Percentiles rank a stretch among this genome's conserved stretches.
Evolutionary conservation across 1,140 invertebrate genomes (phyloP).

Genomic region (Trypoxylus dichotomus): DNA sequence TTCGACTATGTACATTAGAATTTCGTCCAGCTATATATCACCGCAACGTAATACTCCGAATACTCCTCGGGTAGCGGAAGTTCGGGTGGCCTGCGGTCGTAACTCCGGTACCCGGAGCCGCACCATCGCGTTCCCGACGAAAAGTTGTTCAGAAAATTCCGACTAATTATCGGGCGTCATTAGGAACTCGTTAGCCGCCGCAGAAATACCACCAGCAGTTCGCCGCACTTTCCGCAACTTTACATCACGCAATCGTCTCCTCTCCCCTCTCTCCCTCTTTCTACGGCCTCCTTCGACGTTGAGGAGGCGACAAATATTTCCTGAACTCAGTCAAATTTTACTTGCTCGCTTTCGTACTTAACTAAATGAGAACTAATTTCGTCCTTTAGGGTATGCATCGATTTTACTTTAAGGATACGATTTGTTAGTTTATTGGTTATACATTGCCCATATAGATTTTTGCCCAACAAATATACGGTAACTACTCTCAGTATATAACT

Average conservation of each 20-base stretch:
- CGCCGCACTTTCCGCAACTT: slow-evolving; percentile 5
- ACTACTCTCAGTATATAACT: no score
- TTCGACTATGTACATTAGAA: background rate
- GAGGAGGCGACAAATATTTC: slow-evolving; percentile 11
- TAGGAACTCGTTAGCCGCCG: slow-evolving; percentile 18
- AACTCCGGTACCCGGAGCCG: background rate
- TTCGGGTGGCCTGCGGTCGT: slow-evolving; percentile 3
- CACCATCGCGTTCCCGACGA: background rate
- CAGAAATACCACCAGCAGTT: background rate
- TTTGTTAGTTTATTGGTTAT: background rate
- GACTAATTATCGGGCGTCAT: slow-evolving; percentile 24
- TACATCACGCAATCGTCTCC: background rate
- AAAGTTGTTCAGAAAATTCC: slow-evolving; percentile 24
- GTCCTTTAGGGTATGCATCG: background rate
- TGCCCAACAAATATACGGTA: no score
- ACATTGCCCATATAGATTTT: no score
- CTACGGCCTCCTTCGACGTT: background rate
- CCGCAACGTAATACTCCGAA: background rate
- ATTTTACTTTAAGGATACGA: background rate
- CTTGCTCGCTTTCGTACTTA: background rate
- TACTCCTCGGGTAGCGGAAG: background rate
- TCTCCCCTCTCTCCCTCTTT: background rate
- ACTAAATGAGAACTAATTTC: background rate
- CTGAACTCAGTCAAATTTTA: background rate
- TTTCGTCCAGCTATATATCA: background rate